Base-by-base conservation (phyloP, 2,888 invertebrate species). In the Luffia ferchaultella region DNA sequence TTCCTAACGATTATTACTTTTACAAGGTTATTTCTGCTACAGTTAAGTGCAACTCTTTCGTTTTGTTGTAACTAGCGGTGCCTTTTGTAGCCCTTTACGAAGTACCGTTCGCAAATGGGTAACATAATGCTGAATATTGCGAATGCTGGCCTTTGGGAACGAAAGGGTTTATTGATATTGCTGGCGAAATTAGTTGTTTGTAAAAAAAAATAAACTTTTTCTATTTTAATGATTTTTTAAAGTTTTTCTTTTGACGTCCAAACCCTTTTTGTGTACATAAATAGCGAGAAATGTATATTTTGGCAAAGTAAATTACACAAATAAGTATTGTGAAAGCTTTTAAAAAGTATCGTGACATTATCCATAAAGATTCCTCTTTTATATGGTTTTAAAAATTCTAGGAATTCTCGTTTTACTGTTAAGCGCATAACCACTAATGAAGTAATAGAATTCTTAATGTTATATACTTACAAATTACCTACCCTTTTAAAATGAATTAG, bases 1-100 rank as follows among this genome's bases (percentile, higher is more conserved):
- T 65, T 60, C 61, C 20, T 50, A 51, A 72, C 68, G 67, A 68
- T 63, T 62, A 62, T 57, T 59, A 60, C 61, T 64, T 58, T 56
- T 58, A 55, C 42, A 46, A 51, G 49, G 51, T 45, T 46, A 20
- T 48, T 15, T 3, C 47, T 50, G 53, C 18, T 51, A 54, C 50
- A 52, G 54, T 54, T 77, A 76, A 75, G 78, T 80, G 80, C 78
- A 82, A 82, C 77, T 73, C 77, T 75, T 70, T 69, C 62, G 61
- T 56, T 56, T 65, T 68, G 67, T 63, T 68, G 57, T 59, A 61
- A 58, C 60, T 73, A 82, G 79, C 79, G 80, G 79, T 72, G 58
- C 69, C 65, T 65, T 74, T 75, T 66, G 57, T 58, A 59, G 52
- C 56, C 60, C 59, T 58, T 56, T 54, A 65, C 68, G 64, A 67